Base-by-base conservation (phyloP, 30 jellyfish, hydroid and myxozoan species). In the Hydra vulgaris region DNA sequence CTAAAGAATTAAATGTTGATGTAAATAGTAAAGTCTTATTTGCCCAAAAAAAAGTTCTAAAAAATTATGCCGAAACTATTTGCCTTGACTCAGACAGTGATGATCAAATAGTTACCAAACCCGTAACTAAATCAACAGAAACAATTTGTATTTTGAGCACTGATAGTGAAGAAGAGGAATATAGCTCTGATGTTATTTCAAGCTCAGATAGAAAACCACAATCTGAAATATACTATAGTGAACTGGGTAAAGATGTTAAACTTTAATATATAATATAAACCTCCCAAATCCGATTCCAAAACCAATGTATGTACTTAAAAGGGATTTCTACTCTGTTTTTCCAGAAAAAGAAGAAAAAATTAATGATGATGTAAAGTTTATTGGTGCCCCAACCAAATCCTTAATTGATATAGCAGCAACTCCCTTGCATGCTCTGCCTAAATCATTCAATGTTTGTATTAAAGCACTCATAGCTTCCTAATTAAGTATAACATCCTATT, bases 51-150 rank as follows among this genome's bases (percentile, higher is more conserved):
- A 40, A 40, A 40, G 5, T 12, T 40, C 26, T 15, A n/a, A 68
- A 68, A 68, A 68, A 15, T 68, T n/a, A 68, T n/a, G 8, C 25
- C 4, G 75, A 68, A 68, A 7, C 75, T n/a, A 70, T 83, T 66
- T 83, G 90, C 25, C 76, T 74, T 21, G 89, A 40, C 26, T n/a
- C 81, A 20, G 89, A 83, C 68, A 71, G 87, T 77, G 94, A 77
- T 54, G 89, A 25, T 8, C 82, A 66, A 22, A 18, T 22, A 54
- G 16, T 25, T 20, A 21, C 19, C 5, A 5, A 5, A 3, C 69
- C 18, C 26, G 52, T 3, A 70, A 26, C n/a, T 21, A 56, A 25
- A 54, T 16, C 21, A 26, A 23, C 0, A 56, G 84, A 22, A 72
- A 70, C 40, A 25, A 88, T 79, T 52, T 21, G 21, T 54, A 77